A percentile compares a stretch with the other conserved stretches of the same genome.
Evolutionary conservation across 1,140 invertebrate genomes (phyloP).

Genomic region (Homarus americanus): DNA sequence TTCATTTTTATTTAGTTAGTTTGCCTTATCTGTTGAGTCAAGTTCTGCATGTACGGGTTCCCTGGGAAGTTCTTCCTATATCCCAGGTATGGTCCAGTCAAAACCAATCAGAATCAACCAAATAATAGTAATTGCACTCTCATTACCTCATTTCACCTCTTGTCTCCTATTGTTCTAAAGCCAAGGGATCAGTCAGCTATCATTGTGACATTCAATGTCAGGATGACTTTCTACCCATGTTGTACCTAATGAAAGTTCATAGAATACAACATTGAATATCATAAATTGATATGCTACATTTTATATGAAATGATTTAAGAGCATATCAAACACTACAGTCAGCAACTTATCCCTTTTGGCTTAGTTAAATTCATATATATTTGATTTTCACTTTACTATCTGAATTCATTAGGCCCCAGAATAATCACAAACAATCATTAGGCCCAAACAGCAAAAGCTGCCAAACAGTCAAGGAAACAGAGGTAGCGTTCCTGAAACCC

Average conservation of each 20-base stretch:
- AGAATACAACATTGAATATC: not conserved
- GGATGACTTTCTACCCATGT: not conserved
- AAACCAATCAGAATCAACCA: slow-evolving; percentile 72
- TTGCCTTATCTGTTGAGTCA: slow-evolving; percentile 31
- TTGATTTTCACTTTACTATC: slow-evolving; percentile 42
- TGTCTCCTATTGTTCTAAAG: slow-evolving; percentile 67
- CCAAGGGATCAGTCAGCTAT: slow-evolving; percentile 50
- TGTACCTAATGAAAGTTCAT: not conserved
- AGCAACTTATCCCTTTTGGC: slow-evolving; percentile 56
- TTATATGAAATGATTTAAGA: slow-evolving; percentile 26
- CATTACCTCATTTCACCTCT: slow-evolving; percentile 72
- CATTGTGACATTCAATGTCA: not conserved
- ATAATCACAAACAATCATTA: slow-evolving; percentile 33
- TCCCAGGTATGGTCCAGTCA: slow-evolving; percentile 72
- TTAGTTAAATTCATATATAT: slow-evolving; percentile 36
- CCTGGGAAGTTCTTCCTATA: slow-evolving; percentile 65
- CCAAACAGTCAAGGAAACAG: slow-evolving; percentile 68
- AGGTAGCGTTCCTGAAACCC: slow-evolving; percentile 49
- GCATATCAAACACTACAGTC: slow-evolving; percentile 16
- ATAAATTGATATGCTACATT: not conserved
- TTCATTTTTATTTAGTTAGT: slow-evolving; percentile 18
- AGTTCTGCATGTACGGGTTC: slow-evolving; percentile 71
- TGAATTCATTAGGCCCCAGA: slow-evolving; percentile 35
- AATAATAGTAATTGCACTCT: slow-evolving; percentile 71
- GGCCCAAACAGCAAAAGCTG: slow-evolving; percentile 50